These are phyloP conservation scores for Atlantisia rogersi DNA, from an alignment of 2,113 vertebrate genomes.

Conservation along the genomic window DNA sequence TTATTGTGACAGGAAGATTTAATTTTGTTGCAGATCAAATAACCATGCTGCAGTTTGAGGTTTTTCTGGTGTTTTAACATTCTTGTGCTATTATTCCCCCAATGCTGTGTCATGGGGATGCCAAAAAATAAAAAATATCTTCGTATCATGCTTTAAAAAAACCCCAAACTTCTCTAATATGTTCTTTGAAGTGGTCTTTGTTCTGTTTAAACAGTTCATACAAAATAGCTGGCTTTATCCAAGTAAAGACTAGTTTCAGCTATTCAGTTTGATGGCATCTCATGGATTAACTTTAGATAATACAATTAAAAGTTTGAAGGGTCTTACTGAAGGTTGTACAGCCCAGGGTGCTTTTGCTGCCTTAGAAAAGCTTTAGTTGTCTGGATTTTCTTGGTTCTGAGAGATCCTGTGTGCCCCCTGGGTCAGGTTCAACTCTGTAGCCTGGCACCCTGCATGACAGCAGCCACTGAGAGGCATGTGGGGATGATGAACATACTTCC, in stretches of 20 bases:
- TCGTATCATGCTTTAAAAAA: background rate
- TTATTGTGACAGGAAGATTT: background rate
- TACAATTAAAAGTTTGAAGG: background rate
- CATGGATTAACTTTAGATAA: background rate
- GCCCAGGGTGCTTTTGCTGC: background rate
- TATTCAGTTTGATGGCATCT: background rate
- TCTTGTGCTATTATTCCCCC: background rate
- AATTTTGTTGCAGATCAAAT: slow-evolving; percentile 34
- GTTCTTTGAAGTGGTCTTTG: background rate
- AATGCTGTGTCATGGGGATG: background rate
- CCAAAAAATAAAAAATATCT: background rate
- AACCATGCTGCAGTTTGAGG: background rate
- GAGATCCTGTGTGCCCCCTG: background rate
- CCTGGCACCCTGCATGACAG: background rate
- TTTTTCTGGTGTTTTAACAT: background rate
- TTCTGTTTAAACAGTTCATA: background rate
- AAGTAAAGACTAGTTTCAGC: background rate
- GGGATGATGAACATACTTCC: slow-evolving; percentile 2
- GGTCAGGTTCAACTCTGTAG: background rate
- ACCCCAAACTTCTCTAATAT: background rate
- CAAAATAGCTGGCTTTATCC: background rate
- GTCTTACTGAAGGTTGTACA: background rate
- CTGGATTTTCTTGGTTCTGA: background rate
- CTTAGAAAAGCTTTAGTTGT: background rate
- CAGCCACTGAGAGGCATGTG: background rate